phyloP scores from a whole-genome alignment of 1,140 invertebrate genomes.

The Aporrectodea caliginosa region DNA sequence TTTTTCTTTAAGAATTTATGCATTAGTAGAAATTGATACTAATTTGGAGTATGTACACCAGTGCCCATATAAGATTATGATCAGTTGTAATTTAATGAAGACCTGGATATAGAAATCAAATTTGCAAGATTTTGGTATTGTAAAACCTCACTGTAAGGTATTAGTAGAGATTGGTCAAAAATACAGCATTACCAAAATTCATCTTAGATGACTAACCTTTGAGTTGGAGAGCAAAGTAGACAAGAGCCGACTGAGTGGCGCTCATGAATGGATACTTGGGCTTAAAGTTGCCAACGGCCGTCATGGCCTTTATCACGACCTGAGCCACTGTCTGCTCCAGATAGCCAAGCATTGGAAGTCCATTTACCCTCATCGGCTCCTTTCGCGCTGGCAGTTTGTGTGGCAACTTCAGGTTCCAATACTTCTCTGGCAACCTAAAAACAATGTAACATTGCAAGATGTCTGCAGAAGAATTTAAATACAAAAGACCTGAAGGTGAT shows the following conservation, averaged over 20 bases:
- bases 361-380: slow-evolving; percentile 41
- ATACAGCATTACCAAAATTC: too few species aligned
- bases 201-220: slow-evolving; percentile 50
- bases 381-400: slow-evolving; percentile 55
- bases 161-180: too few species aligned
- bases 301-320: slow-evolving; percentile 51
- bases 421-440: slow-evolving; percentile 51
- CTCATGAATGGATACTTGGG: slow-evolving; percentile 57
- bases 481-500: too few species aligned
- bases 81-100: too few species aligned
- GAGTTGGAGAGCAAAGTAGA: slow-evolving; percentile 56
- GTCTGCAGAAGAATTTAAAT: too few species aligned
- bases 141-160: too few species aligned
- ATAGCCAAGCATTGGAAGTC: slow-evolving; percentile 55
- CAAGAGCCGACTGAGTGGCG: slow-evolving; percentile 49
- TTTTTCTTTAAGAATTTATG: too few species aligned
- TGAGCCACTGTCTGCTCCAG: slow-evolving; percentile 55
- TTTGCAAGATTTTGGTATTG: too few species aligned
- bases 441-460: neutral
- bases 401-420: slow-evolving; percentile 49
- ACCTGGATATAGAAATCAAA: too few species aligned
- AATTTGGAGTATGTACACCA: too few species aligned
- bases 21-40: too few species aligned
- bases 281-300: slow-evolving; percentile 52
- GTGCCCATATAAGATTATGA: too few species aligned